Conservation (phyloP, 1,140 invertebrate genomes). For the Panagrolaimus sp. region DNA sequence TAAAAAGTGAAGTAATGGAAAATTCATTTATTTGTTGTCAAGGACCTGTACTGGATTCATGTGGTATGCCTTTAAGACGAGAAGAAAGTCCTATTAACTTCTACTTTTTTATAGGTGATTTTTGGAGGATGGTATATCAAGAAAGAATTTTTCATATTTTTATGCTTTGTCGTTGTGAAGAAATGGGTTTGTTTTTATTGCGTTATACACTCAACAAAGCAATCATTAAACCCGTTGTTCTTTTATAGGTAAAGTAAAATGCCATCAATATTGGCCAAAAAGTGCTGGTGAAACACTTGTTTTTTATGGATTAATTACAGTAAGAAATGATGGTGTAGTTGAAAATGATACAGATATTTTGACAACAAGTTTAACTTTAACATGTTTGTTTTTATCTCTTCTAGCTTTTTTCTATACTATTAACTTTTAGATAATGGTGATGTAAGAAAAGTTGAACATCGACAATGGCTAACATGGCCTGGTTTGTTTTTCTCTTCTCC, state of each 20-base stretch:
- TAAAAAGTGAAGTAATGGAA: conserved; percentile 58
- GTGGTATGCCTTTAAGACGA: conserved; percentile 47
- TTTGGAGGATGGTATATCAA: conserved; percentile 85
- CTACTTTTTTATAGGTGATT: conserved; percentile 64
- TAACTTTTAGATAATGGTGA: conserved; percentile 26
- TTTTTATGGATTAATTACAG: conserved; percentile 11
- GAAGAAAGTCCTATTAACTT: no score
- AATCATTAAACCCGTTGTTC: no score
- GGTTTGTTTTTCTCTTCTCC: conserved; percentile 7
- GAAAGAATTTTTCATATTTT: conserved; percentile 71
- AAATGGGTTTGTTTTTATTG: background rate
- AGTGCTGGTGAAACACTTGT: conserved; percentile 13
- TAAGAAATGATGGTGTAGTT: conserved; percentile 14
- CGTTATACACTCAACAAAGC: no score
- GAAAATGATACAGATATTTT: conserved; percentile 21
- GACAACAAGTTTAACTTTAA: conserved; percentile 24
- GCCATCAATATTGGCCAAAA: conserved; percentile 27
- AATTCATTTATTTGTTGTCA: conserved; percentile 63
- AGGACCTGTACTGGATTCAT: conserved; percentile 75
- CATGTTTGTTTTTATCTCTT: conserved; percentile 20
- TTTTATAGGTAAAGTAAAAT: conserved; percentile 11
- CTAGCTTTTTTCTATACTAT: background rate
- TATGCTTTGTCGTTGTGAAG: conserved; percentile 63
- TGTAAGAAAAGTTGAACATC: conserved; percentile 27
- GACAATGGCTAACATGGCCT: conserved; percentile 37